Evolutionary conservation across 2,113 vertebrate genomes (phyloP).

Genomic region (Myiopsitta monachus): DNA sequence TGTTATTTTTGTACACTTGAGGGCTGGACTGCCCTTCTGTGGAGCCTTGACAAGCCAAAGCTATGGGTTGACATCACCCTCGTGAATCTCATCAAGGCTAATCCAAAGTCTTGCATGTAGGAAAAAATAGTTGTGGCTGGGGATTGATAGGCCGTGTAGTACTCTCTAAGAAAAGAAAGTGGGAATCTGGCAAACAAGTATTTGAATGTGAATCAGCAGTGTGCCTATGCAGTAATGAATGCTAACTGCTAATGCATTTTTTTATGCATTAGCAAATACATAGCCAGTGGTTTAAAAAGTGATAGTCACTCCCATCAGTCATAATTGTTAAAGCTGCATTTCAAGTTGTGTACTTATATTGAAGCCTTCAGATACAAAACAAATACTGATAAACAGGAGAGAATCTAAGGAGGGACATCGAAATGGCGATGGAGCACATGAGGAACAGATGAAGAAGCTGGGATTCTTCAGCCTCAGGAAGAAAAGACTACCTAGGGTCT

Average conservation of each 20-base stretch:
- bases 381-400: background rate
- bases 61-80: background rate
- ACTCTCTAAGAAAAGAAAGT: background rate
- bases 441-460: background rate
- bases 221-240: fast-evolving
- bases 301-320: background rate
- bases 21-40: background rate
- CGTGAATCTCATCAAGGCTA: background rate
- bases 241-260: background rate
- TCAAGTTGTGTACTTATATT: background rate
- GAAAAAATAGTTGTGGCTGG: background rate
- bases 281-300: background rate
- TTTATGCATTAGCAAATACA: background rate
- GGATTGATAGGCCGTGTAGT: background rate
- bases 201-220: background rate
- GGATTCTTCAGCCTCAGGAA: background rate
- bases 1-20: background rate
- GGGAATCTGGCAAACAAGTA: background rate
- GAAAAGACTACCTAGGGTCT: background rate
- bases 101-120: background rate
- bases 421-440: background rate
- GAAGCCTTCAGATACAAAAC: background rate
- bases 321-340: background rate
- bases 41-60: background rate
- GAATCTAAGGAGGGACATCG: background rate